These are phyloP conservation scores for Drosophila recens DNA, from an alignment of 2,888 invertebrate genomes.

Conservation along the genomic window DNA sequence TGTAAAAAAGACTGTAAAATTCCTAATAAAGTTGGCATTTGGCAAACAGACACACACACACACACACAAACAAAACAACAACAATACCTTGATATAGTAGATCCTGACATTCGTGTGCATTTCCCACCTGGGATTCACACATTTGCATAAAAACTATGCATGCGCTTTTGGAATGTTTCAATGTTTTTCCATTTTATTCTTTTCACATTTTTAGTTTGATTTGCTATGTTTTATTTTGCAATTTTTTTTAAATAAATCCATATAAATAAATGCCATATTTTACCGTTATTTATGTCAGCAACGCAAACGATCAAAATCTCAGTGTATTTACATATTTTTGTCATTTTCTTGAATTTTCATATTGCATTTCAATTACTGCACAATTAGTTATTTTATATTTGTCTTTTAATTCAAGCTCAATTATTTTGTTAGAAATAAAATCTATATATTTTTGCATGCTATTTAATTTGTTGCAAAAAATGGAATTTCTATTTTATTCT, in stretches of 20 bases:
- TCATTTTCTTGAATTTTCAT: conserved; percentile 4
- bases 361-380: not conserved
- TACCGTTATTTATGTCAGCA: conserved; percentile 52
- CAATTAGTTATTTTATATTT: conserved; percentile 19
- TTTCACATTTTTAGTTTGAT: conserved; percentile 41
- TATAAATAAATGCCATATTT: no score
- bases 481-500: not conserved
- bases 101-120: conserved; percentile 29
- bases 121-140: conserved; percentile 45
- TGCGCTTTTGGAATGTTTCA: conserved; percentile 39
- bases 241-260: conserved; percentile 65
- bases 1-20: conserved; percentile 45
- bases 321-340: not conserved
- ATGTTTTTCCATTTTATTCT: conserved; percentile 13
- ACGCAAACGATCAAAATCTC: conserved; percentile 14
- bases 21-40: conserved; percentile 81
- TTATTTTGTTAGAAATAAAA: not conserved
- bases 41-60: conserved; percentile 70
- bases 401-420: not conserved
- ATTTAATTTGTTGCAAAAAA: not conserved
- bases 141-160: conserved; percentile 72
- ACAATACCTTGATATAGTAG: conserved; percentile 5
- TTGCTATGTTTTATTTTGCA: conserved; percentile 24
- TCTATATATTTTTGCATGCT: not conserved
- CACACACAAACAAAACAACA: conserved; percentile 34